Conservation (phyloP, 2,113 vertebrate species). For the Orthonyx spaldingii region DNA sequence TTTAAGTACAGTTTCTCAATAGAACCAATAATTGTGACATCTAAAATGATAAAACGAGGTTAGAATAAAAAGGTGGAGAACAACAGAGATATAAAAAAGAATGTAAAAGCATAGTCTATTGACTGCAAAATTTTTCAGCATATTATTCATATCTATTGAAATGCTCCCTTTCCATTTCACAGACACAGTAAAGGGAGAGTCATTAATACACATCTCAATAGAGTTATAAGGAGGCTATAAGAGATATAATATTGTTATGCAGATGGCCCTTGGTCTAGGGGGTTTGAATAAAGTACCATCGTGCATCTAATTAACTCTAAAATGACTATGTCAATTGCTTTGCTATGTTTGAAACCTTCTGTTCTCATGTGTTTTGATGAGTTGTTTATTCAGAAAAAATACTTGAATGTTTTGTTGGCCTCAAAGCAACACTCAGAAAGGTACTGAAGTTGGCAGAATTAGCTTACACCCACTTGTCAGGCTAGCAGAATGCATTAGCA, state of each 20-base stretch:
- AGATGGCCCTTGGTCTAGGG: slow-evolving; percentile 64
- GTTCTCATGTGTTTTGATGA: slow-evolving; percentile 68
- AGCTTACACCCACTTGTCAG: slow-evolving; percentile 24
- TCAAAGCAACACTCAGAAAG: slow-evolving; percentile 37
- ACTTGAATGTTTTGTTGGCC: slow-evolving; percentile 45
- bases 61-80: neutral
- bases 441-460: slow-evolving; percentile 47
- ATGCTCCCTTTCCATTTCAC: neutral
- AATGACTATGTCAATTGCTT: slow-evolving; percentile 59
- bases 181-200: neutral
- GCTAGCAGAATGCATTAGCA: slow-evolving; percentile 41
- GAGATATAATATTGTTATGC: slow-evolving; percentile 30
- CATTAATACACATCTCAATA: neutral
- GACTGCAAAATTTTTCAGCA: neutral
- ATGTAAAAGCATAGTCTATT: neutral
- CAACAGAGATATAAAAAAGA: neutral
- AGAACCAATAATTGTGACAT: neutral
- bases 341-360: slow-evolving; percentile 66
- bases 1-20: neutral
- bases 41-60: neutral
- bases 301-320: slow-evolving; percentile 67
- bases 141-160: neutral
- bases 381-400: slow-evolving; percentile 65
- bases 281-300: slow-evolving; percentile 55
- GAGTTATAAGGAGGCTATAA: slow-evolving; percentile 1